Evolutionary conservation across 1,140 invertebrate species (phyloP).

Genomic region (Cepaea nemoralis): DNA sequence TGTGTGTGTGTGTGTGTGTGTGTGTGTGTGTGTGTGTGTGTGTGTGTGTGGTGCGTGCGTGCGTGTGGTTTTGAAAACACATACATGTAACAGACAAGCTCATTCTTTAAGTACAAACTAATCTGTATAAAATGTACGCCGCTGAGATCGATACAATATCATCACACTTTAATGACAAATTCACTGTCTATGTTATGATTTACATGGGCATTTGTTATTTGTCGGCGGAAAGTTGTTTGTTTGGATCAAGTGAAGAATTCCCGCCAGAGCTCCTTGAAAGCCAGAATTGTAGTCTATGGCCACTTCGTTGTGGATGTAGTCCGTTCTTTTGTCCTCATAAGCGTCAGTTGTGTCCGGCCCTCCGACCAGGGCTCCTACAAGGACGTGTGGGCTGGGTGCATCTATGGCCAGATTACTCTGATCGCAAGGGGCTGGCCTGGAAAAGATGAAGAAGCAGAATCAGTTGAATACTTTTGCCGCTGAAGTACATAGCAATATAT

Average conservation of each 20-base stretch:
- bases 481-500: no score
- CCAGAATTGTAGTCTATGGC: constrained; percentile 71
- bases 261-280: constrained; percentile 60
- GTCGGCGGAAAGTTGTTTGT: constrained; percentile 34
- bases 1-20: no score
- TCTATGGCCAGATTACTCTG: constrained; percentile 24
- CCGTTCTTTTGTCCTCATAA: constrained; percentile 62
- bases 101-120: no score
- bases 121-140: no score
- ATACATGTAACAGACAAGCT: no score
- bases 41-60: no score
- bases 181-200: neutral
- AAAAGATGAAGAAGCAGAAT: no score
- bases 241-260: constrained; percentile 35
- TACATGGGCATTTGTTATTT: constrained; percentile 31
- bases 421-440: constrained; percentile 27
- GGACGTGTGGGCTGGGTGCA: constrained; percentile 58
- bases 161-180: no score
- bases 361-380: constrained; percentile 67
- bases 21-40: no score
- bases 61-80: no score
- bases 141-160: no score
- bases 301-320: constrained; percentile 69
- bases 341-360: constrained; percentile 63
- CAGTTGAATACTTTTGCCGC: no score